Evolutionary conservation across 2,888 invertebrate species (phyloP), one percentile per base, ranked within the genome.

Genomic region (Napeogenes inachia): DNA sequence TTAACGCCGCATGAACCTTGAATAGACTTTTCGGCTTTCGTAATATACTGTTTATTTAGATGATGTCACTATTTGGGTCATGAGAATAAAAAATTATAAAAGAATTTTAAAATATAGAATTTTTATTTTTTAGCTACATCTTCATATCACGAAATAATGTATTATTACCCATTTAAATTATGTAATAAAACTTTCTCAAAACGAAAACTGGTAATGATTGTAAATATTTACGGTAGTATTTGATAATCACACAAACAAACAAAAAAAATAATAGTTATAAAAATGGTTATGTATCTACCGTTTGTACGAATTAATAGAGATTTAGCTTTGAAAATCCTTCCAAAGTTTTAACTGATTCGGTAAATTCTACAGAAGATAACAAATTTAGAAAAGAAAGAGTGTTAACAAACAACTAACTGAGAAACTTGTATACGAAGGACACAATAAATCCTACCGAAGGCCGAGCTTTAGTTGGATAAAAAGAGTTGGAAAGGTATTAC

Each of bases 381-480:
- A 62, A 64, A 67, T 63, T 57, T 54, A 59, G 57, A 61, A 54
- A 50, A 60, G 62, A 54, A 60, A 59, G 59, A 68, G 68, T 70
- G 67, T 68, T 68, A 70, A 71, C 71, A 73, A 71, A 70, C 68
- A 68, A 69, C 67, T 66, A 70, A 69, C 66, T 69, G 67, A 62
- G 65, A 59, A 69, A 70, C 61, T 70, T 69, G 66, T 70, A 67
- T 69, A 70, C 70, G 66, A 65, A 63, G 67, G 65, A 67, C 61
- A 72, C 69, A 71, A 74, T 75, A 76, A 76, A 76, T 76, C 71
- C 70, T 57, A 70, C 68, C 73, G 71, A 75, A 74, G 69, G 71
- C 71, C 60, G 59, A 64, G 68, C 70, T 71, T 73, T 62, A 63
- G 59, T 63, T 60, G 63, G 71, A 71, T 68, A 70, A 65, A 70